A percentile compares a stretch with the other conserved stretches of the same genome.
Conservation (phyloP, 2,797 vertebrate genomes). For the Channa striata region DNA sequence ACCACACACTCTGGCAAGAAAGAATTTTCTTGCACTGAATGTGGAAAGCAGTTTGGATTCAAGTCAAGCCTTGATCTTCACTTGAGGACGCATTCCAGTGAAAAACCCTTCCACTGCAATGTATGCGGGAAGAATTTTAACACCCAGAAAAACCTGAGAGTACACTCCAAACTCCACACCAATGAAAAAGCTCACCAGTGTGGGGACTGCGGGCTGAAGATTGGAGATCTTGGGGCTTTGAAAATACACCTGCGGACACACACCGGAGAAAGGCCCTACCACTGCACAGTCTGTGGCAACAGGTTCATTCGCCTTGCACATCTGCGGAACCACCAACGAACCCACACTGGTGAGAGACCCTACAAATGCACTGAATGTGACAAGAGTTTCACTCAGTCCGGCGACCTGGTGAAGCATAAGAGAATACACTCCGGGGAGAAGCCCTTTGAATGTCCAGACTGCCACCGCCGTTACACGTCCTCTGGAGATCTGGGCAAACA, state of each 20-base stretch:
- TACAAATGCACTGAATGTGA: conserved; percentile 83
- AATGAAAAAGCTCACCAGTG: conserved; percentile 81
- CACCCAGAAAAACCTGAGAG: conserved; percentile 77
- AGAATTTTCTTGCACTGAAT: conserved; percentile 81
- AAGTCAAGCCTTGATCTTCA: conserved; percentile 82
- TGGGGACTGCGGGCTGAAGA: conserved; percentile 83
- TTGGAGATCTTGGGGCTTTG: conserved; percentile 78
- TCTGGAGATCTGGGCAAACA: conserved; percentile 86
- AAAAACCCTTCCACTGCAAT: conserved; percentile 80
- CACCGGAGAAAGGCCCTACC: conserved; percentile 84
- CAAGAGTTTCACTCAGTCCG: conserved; percentile 85
- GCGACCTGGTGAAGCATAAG: conserved; percentile 85
- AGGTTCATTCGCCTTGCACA: conserved; percentile 82
- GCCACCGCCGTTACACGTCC: conserved; percentile 82
- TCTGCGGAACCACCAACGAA: conserved; percentile 85
- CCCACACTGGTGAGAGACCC: conserved; percentile 84
- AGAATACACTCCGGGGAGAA: conserved; percentile 85
- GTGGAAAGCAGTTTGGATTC: conserved; percentile 84
- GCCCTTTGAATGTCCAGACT: conserved; percentile 84
- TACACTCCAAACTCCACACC: conserved; percentile 82
- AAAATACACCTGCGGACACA: conserved; percentile 84
- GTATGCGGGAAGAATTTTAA: conserved; percentile 83
- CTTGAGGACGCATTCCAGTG: conserved; percentile 80
- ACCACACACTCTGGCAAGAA: conserved; percentile 83
- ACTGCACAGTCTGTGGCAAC: conserved; percentile 83